These are phyloP conservation scores for Scaptomyza montana DNA, from an alignment of 1,140 invertebrate genomes.

Conservation along the genomic window DNA sequence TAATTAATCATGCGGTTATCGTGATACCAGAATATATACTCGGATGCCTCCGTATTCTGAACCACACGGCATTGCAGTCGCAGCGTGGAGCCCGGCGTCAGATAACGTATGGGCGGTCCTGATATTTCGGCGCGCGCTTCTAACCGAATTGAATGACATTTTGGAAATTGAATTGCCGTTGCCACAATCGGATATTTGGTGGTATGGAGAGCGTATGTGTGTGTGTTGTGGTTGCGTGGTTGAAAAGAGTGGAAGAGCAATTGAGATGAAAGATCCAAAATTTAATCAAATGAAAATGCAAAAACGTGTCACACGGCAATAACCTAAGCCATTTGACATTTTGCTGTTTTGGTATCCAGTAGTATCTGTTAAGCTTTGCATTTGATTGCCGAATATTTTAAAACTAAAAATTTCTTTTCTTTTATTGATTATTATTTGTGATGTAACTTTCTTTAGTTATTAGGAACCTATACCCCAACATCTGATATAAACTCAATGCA, in stretches of 20 bases:
- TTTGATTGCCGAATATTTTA: too few species aligned
- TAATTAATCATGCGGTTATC: constrained; percentile 95
- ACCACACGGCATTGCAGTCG: constrained; percentile 91
- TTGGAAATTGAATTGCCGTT: constrained; percentile 51
- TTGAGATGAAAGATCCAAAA: constrained; percentile 42
- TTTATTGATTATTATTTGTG: too few species aligned
- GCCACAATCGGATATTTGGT: constrained; percentile 34
- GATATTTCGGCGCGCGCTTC: constrained; percentile 93
- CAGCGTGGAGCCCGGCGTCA: constrained; percentile 92
- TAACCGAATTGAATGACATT: constrained; percentile 83
- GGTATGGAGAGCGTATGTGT: background rate
- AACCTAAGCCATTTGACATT: constrained; percentile 20
- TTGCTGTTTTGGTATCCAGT: background rate
- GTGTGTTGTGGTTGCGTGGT: background rate
- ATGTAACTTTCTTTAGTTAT: too few species aligned
- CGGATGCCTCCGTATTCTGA: constrained; percentile 92
- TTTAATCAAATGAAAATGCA: constrained; percentile 53
- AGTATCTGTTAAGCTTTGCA: background rate
- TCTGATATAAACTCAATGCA: too few species aligned
- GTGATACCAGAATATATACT: constrained; percentile 96
- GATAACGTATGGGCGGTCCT: constrained; percentile 92
- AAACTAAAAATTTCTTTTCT: too few species aligned
- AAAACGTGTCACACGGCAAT: constrained; percentile 27
- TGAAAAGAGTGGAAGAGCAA: constrained; percentile 12
- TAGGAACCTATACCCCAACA: too few species aligned